These are phyloP conservation scores for Cryptus viduatorius DNA, from an alignment of 2,888 invertebrate species.

Conservation along the genomic window DNA sequence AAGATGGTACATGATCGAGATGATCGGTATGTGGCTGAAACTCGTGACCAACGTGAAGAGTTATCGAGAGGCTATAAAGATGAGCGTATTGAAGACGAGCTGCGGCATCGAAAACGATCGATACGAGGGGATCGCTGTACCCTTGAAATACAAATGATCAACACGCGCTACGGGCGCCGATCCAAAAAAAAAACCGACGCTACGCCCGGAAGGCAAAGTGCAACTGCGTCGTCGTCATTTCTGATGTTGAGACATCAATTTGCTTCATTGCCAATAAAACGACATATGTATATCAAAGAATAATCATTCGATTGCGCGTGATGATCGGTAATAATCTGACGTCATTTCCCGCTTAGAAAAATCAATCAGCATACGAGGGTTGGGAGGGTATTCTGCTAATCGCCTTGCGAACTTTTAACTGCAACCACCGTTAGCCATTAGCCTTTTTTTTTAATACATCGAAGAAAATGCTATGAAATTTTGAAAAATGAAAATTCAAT, in stretches of 20 bases:
- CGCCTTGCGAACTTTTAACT: no score
- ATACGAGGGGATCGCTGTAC: constrained; percentile 71
- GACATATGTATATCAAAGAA: constrained; percentile 8
- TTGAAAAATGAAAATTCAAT: no score
- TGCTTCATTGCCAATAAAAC: constrained; percentile 55
- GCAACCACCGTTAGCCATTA: no score
- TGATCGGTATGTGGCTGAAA: constrained; percentile 72
- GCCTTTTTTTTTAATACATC: no score
- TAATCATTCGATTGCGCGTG: neutral
- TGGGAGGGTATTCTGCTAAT: neutral
- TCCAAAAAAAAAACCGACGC: constrained; percentile 50
- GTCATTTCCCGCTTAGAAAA: neutral
- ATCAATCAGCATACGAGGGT: neutral
- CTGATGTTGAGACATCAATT: constrained; percentile 25
- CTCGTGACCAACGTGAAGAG: constrained; percentile 68
- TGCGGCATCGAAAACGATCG: constrained; percentile 72
- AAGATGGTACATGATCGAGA: constrained; percentile 73
- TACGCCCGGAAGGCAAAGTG: constrained; percentile 25
- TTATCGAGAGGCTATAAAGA: constrained; percentile 71
- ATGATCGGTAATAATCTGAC: neutral
- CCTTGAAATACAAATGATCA: constrained; percentile 72
- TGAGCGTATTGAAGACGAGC: constrained; percentile 65
- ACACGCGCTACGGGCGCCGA: constrained; percentile 43
- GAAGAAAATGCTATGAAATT: no score
- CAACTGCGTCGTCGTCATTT: constrained; percentile 1